Conservation (phyloP, 2,888 invertebrate genomes). For the Alsophila aescularia region DNA sequence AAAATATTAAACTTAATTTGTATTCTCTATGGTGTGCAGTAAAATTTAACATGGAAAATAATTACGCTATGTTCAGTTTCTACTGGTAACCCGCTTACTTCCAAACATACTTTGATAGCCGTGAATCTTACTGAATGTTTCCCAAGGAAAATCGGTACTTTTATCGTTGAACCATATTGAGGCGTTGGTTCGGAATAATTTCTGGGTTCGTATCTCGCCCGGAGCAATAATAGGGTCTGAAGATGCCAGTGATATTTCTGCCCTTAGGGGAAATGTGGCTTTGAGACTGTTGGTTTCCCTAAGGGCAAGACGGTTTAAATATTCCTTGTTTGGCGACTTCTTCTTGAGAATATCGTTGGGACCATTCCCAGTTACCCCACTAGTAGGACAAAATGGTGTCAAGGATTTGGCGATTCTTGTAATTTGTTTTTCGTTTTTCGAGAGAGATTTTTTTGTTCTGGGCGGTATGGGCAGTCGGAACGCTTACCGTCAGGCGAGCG, state of each 20-base stretch:
- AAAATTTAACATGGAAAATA: too few species aligned
- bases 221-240: not conserved
- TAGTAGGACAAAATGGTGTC: too few species aligned
- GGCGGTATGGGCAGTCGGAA: too few species aligned
- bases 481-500: too few species aligned
- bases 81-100: not conserved
- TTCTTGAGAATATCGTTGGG: too few species aligned
- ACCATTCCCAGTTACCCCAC: too few species aligned
- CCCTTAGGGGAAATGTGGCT: not conserved
- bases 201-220: not conserved
- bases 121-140: slow-evolving; percentile 1
- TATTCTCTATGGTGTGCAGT: too few species aligned
- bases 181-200: not conserved
- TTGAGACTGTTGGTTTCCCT: not conserved
- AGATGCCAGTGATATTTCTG: not conserved
- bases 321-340: too few species aligned
- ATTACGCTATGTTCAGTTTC: not conserved
- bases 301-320: not conserved
- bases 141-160: not conserved
- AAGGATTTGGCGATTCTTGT: too few species aligned
- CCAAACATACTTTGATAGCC: not conserved
- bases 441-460: too few species aligned
- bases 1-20: too few species aligned
- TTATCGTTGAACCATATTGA: not conserved
- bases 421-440: too few species aligned